A percentile compares a stretch with the other conserved stretches of the same genome.
Evolutionary conservation across 2,888 invertebrate genomes (phyloP).

Genomic region (Lysandra bellargus): DNA sequence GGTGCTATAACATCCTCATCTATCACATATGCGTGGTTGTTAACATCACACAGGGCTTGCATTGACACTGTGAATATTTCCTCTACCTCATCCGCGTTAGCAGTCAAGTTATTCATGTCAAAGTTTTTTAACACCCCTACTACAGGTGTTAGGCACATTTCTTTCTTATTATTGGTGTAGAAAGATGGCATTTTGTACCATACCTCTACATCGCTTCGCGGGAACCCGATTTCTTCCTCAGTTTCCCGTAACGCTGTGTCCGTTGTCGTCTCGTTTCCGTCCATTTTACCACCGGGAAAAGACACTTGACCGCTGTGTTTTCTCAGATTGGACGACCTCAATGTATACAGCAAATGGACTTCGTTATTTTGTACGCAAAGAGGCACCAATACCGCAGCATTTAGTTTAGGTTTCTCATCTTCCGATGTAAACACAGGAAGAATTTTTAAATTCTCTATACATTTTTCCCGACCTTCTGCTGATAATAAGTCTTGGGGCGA

Average conservation of each 20-base stretch:
- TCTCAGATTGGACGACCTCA: constrained; percentile 86
- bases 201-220: constrained; percentile 80
- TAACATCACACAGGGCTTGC: constrained; percentile 81
- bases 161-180: constrained; percentile 59
- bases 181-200: constrained; percentile 80
- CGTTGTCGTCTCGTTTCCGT: constrained; percentile 81
- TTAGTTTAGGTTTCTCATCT: constrained; percentile 49
- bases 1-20: constrained; percentile 77
- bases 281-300: constrained; percentile 91
- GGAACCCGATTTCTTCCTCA: constrained; percentile 91
- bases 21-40: constrained; percentile 82
- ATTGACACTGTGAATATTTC: constrained; percentile 87
- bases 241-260: constrained; percentile 93
- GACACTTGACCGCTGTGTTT: constrained; percentile 92
- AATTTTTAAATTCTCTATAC: constrained; percentile 79
- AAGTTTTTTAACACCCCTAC: constrained; percentile 81
- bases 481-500: constrained; percentile 71
- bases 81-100: constrained; percentile 88
- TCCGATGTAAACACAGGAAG: constrained; percentile 72
- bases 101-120: constrained; percentile 70
- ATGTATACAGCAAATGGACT: constrained; percentile 90
- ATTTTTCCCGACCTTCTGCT: constrained; percentile 77
- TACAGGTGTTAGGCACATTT: constrained; percentile 85
- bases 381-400: constrained; percentile 91
- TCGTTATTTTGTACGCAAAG: constrained; percentile 85